These are phyloP conservation scores for Drosophila stalkeri DNA, from an alignment of 2,888 invertebrate genomes.

Conservation along the genomic window DNA sequence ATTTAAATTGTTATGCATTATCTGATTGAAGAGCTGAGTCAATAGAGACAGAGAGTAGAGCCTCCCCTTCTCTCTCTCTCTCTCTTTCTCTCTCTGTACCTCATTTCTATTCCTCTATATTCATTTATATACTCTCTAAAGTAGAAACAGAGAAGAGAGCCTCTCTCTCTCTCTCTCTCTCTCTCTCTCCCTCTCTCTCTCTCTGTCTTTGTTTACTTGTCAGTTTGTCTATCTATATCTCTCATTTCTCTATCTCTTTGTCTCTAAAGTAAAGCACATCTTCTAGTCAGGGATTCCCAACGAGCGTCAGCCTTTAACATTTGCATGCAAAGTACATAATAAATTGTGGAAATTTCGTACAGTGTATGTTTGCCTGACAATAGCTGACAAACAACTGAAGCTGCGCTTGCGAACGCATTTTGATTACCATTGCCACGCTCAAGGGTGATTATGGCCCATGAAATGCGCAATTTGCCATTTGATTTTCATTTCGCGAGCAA, in stretches of 20 bases:
- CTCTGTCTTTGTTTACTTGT: too few relatives aligned
- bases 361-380: conserved; percentile 3
- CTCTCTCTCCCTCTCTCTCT: too few relatives aligned
- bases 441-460: conserved; percentile 54
- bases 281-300: neutral
- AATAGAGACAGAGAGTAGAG: too few relatives aligned
- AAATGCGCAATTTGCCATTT: conserved; percentile 27
- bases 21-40: too few relatives aligned
- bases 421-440: conserved; percentile 56
- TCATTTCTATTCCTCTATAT: too few relatives aligned
- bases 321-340: neutral
- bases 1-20: too few relatives aligned
- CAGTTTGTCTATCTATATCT: neutral
- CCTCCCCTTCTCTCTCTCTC: too few relatives aligned
- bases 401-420: conserved; percentile 39
- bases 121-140: too few relatives aligned
- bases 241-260: neutral
- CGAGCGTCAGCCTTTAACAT: neutral
- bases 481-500: conserved; percentile 28
- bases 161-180: too few relatives aligned
- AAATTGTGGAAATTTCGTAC: neutral
- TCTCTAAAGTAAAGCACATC: neutral
- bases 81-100: too few relatives aligned
- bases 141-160: too few relatives aligned
- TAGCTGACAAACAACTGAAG: conserved; percentile 2